Evolutionary conservation across 2,797 vertebrate genomes (phyloP).

Genomic region (Anguilla pacifica): DNA sequence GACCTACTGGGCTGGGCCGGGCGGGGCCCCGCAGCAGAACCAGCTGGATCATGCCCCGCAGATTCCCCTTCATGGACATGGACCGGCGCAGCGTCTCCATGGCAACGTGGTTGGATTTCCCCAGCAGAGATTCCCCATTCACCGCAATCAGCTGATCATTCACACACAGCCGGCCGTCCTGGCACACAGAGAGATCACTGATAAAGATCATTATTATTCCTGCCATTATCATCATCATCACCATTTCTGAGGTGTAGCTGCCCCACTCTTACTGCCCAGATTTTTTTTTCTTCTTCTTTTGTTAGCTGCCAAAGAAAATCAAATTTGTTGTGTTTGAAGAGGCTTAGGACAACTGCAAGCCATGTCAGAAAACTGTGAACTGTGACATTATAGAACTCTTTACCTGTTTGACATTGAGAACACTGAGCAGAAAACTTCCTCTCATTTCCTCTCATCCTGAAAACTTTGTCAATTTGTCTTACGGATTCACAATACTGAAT

Average conservation of each 20-base stretch:
- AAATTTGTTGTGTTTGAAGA: neutral
- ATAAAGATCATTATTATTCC: neutral
- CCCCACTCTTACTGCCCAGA: neutral
- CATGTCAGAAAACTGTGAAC: neutral
- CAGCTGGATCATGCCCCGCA: slow-evolving; percentile 90
- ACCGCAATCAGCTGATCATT: slow-evolving; percentile 95
- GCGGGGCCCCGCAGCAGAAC: slow-evolving; percentile 79
- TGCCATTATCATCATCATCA: neutral
- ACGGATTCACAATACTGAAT: neutral
- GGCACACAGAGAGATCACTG: slow-evolving; percentile 7
- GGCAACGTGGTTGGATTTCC: slow-evolving; percentile 89
- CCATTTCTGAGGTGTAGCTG: neutral
- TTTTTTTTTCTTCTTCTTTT: neutral
- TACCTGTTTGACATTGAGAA: too few relatives aligned
- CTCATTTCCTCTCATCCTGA: neutral
- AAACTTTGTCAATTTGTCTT: neutral
- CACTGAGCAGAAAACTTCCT: neutral
- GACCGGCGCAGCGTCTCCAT: slow-evolving; percentile 96
- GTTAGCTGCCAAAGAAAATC: neutral
- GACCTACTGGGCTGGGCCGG: slow-evolving; percentile 11
- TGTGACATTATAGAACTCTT: too few relatives aligned
- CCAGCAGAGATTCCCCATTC: slow-evolving; percentile 88
- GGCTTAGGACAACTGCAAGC: neutral
- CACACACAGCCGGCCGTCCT: slow-evolving; percentile 88
- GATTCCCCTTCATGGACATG: slow-evolving; percentile 96